Evolutionary conservation across 1,140 invertebrate species (phyloP), one percentile per base, ranked within the genome.

Genomic region (Medauroidea extradentata): DNA sequence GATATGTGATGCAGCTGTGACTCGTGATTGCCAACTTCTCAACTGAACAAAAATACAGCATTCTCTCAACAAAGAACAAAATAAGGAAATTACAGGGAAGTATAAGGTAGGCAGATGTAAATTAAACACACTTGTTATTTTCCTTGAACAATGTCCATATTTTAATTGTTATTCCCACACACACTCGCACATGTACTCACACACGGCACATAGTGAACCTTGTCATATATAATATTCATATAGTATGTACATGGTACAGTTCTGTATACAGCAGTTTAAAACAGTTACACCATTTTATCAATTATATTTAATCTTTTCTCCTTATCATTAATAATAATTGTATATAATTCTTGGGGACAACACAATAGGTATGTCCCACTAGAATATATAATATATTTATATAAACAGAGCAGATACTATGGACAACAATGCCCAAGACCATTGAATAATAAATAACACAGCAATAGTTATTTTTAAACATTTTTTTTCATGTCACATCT

Each of bases 71-170:
- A n/a, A n/a, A n/a, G n/a, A n/a, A n/a, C n/a, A n/a, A n/a, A n/a
- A n/a, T n/a, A n/a, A n/a, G n/a, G n/a, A n/a, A n/a, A n/a, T n/a
- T n/a, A n/a, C n/a, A n/a, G n/a, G n/a, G n/a, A n/a, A n/a, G n/a
- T n/a, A n/a, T n/a, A n/a, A n/a, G n/a, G n/a, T n/a, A n/a, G n/a
- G n/a, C n/a, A n/a, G n/a, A n/a, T n/a, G n/a, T n/a, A n/a, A n/a
- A n/a, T n/a, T n/a, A 34, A 34, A 34, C 29, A 34, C 4, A 7
- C 11, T 34, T 34, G 4, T 34, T 34, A 34, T 34, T 34, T 76
- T 77, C 79, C 80, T 86, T 88, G 85, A 88, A 88, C 85, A 88
- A 86, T 88, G 85, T 88, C 84, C 85, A 86, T 86, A 86, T 86
- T 86, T 85, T 87, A 86, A 86, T 75, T 86, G 86, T 80, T 78